phyloP scores from a whole-genome alignment of 2,888 invertebrate species.

The Apotomis capreana region DNA sequence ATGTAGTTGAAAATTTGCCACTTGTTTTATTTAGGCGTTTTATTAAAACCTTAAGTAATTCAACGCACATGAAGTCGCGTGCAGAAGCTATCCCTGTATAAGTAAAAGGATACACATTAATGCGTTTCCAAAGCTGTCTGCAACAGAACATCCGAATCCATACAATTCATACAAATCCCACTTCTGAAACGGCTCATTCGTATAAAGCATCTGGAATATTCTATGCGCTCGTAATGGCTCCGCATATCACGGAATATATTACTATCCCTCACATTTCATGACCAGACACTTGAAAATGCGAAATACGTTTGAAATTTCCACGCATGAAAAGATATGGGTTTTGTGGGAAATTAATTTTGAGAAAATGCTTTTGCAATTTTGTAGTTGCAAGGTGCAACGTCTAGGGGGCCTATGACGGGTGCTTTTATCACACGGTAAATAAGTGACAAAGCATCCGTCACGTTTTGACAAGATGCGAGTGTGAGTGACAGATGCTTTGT shows the following conservation, averaged over 20 bases:
- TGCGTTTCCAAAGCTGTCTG: neutral
- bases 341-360: neutral
- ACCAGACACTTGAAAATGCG: slow-evolving; percentile 20
- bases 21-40: no score
- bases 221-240: slow-evolving; percentile 17
- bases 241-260: slow-evolving; percentile 13
- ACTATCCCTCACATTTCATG: slow-evolving; percentile 13
- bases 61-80: no score
- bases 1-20: no score
- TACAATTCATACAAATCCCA: slow-evolving; percentile 25
- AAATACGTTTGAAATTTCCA: neutral
- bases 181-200: slow-evolving; percentile 8
- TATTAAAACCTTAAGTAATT: no score
- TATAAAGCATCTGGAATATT: slow-evolving; percentile 10
- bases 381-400: no score
- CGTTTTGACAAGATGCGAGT: no score
- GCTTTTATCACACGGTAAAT: no score
- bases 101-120: neutral
- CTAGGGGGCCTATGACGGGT: no score
- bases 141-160: slow-evolving; percentile 10
- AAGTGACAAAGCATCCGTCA: no score
- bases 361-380: no score
- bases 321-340: neutral
- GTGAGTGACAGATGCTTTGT: no score
- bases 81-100: no score